A percentile compares a stretch with the other conserved stretches of the same genome.
Conservation (phyloP, 2,797 vertebrate species). For the Trachops cirrhosus region DNA sequence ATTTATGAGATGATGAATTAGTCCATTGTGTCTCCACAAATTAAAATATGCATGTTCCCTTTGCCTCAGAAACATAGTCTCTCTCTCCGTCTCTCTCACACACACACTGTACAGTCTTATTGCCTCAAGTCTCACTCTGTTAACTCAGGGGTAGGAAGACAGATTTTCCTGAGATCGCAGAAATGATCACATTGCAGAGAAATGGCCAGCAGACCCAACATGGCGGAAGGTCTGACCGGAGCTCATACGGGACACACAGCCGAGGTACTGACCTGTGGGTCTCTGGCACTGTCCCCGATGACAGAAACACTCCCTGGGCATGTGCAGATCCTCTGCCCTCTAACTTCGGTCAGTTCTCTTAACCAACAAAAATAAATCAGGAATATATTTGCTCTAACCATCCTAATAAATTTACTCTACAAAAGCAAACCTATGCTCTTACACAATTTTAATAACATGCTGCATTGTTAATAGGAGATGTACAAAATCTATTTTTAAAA, state of each 20-base stretch:
- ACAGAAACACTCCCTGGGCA: not conserved
- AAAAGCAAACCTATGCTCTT: not conserved
- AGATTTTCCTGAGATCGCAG: not conserved
- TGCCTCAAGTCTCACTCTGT: not conserved
- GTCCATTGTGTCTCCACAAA: not conserved
- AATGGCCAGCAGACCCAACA: not conserved
- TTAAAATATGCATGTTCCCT: not conserved
- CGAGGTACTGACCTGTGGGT: not conserved
- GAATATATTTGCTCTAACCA: not conserved
- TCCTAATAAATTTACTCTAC: not conserved
- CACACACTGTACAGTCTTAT: not conserved
- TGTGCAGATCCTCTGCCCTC: not conserved
- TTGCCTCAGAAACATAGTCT: not conserved
- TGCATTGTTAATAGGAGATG: not conserved
- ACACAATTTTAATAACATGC: not conserved
- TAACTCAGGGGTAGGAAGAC: not conserved
- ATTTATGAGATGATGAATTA: not conserved
- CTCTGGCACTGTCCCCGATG: not conserved
- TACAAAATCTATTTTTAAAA: not conserved
- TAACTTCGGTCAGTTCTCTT: not conserved
- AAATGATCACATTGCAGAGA: not conserved
- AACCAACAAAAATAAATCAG: not conserved
- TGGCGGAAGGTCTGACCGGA: not conserved
- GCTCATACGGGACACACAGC: not conserved
- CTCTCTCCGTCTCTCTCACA: not conserved